Evolutionary conservation across 2,888 invertebrate genomes (phyloP).

Genomic region (Caenorhabditis becei): DNA sequence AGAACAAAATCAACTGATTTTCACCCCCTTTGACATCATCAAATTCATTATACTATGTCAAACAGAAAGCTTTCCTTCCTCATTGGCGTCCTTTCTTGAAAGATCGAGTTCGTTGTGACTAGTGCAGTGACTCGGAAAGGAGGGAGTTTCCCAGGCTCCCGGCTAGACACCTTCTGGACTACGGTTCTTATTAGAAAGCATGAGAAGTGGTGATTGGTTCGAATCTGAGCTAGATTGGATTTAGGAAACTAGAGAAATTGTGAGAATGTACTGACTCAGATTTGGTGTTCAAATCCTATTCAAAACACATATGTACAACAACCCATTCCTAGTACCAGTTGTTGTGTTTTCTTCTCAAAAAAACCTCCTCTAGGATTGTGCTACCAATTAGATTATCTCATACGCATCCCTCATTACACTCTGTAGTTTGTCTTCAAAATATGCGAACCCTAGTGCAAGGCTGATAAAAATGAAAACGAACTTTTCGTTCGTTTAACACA

Average conservation of each 20-base stretch:
- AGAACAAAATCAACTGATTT: slow-evolving; percentile 14
- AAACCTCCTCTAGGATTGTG: too few relatives aligned
- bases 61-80: slow-evolving; percentile 21
- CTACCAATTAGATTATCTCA: neutral
- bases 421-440: neutral
- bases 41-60: slow-evolving; percentile 33
- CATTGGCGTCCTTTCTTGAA: slow-evolving; percentile 7
- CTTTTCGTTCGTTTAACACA: neutral
- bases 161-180: too few relatives aligned
- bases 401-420: neutral
- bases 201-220: too few relatives aligned
- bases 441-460: neutral
- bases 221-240: too few relatives aligned
- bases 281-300: too few relatives aligned
- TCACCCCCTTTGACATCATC: slow-evolving; percentile 43
- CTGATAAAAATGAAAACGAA: neutral
- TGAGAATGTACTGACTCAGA: too few relatives aligned
- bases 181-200: too few relatives aligned
- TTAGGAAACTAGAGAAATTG: too few relatives aligned
- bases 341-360: too few relatives aligned
- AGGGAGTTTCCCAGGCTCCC: too few relatives aligned
- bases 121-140: slow-evolving; percentile 25
- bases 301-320: too few relatives aligned
- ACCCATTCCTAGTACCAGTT: too few relatives aligned
- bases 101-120: slow-evolving; percentile 10